Evolutionary conservation across 2,113 vertebrate genomes (phyloP), one percentile per base, ranked within the genome.

Genomic region (Thermophis baileyi): DNA sequence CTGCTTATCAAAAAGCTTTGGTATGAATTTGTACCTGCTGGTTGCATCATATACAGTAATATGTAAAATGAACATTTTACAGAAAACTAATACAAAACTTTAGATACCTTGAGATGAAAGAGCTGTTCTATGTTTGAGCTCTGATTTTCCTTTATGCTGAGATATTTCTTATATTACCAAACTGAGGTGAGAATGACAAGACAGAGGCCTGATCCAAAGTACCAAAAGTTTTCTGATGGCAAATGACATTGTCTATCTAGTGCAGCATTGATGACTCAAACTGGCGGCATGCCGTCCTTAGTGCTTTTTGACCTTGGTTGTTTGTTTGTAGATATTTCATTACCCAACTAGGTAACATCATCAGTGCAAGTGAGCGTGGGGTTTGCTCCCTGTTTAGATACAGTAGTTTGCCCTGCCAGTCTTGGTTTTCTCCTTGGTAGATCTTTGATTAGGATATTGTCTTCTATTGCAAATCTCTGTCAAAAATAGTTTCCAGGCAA

Each of bases 1-100:
- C 44, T 89, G 92, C 50, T 94, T n/a, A 94, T 60, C 93, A 94
- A 54, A 89, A 91, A 94, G 18, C 2, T 91, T 24, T 53, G 40
- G 18, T 5, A 8, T 54, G 51, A n/a, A 3, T 60, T 1, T 1
- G 0, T 1, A 63, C 69, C 50, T 90, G 20, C 53, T 49, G 30
- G 86, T 51, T 57, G 44, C 57, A 60, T 91, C 57, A 53, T 54
- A 93, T n/a, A 93, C 35, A 60, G 18, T 50, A 85, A 35, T 6
- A 93, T 53, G 20, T 51, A 51, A 94, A 92, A 51, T 7, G n/a
- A 93, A n/a, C 11, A 91, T 93, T 91, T 74, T 92, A 49, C 88
- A 94, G 0, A 89, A 30, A 89, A 54, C 50, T 22, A 89, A 57
- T 85, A 87, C 49, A 93, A 25, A 92, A 11, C 27, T 35, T 88